A percentile compares a stretch with the other conserved stretches of the same genome.
These are phyloP conservation scores for Apogon hyalosoma DNA, from an alignment of 2,797 vertebrate species.

Conservation along the genomic window DNA sequence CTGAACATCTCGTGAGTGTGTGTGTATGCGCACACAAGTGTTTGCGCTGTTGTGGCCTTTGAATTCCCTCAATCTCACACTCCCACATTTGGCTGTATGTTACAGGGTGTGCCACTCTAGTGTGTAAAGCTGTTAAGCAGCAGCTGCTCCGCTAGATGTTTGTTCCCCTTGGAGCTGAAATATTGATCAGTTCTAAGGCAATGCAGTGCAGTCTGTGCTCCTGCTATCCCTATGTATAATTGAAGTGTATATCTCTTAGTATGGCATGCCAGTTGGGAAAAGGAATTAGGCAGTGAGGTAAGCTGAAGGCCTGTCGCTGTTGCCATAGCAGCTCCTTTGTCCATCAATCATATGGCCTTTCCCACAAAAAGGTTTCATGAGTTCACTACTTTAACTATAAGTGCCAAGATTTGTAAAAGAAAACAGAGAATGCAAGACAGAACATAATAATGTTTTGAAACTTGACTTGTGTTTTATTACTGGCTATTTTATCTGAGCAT, in stretches of 20 bases:
- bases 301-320: conserved; percentile 61
- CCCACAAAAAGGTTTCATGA: conserved; percentile 46
- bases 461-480: conserved; percentile 51
- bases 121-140: conserved; percentile 80
- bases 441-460: conserved; percentile 32
- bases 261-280: conserved; percentile 65
- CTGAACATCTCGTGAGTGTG: too few relatives aligned
- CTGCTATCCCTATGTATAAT: conserved; percentile 81
- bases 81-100: conserved; percentile 45
- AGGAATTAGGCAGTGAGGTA: conserved; percentile 68
- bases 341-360: conserved; percentile 72
- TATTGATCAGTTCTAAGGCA: conserved; percentile 84
- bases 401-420: conserved; percentile 43
- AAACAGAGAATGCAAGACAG: conserved; percentile 35
- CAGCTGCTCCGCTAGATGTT: conserved; percentile 82
- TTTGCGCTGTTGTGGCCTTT: conserved; percentile 37
- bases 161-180: conserved; percentile 81
- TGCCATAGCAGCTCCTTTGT: conserved; percentile 63
- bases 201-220: conserved; percentile 57
- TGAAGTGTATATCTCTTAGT: conserved; percentile 77
- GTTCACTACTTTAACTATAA: conserved; percentile 45
- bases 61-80: conserved; percentile 46
- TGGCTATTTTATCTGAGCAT: conserved; percentile 44
- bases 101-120: conserved; percentile 60
- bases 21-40: too few relatives aligned